Percentiles rank a stretch among this genome's conserved stretches.
These are phyloP conservation scores for Calypte anna DNA, from an alignment of 2,113 vertebrate genomes.

Conservation along the genomic window DNA sequence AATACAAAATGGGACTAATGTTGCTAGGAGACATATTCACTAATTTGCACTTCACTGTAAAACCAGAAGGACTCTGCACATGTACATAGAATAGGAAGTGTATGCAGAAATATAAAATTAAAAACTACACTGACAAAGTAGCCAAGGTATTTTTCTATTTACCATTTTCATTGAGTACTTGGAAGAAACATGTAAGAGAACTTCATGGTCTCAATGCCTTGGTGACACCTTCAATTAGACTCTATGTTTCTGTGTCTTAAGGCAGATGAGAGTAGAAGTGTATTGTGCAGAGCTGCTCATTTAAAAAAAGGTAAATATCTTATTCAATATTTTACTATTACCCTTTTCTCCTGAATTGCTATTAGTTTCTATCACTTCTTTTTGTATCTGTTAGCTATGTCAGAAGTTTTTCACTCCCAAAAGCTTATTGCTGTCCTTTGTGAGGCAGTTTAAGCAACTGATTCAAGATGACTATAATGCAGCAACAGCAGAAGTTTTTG, in stretches of 20 bases:
- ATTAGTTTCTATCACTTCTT: neutral
- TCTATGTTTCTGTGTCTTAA: neutral
- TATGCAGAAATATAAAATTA: neutral
- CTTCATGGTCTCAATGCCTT: neutral
- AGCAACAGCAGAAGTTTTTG: neutral
- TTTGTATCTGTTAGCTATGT: neutral
- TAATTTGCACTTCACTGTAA: neutral
- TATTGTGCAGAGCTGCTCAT: neutral
- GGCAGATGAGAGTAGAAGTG: neutral
- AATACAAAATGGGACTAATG: neutral
- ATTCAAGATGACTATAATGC: neutral
- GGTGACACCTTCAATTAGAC: neutral
- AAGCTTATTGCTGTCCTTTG: neutral
- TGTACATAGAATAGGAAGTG: neutral
- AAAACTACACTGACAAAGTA: neutral
- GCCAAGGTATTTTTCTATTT: neutral
- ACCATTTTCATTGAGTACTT: neutral
- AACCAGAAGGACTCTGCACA: neutral
- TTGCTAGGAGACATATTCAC: neutral
- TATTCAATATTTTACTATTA: neutral
- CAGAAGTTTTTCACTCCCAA: conserved; percentile 5
- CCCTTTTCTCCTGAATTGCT: neutral
- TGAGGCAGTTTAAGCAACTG: neutral
- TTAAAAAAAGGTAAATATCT: neutral
- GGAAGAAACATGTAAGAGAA: neutral